Evolutionary conservation across 2,888 invertebrate species (phyloP).

Genomic region (Formica aserva): DNA sequence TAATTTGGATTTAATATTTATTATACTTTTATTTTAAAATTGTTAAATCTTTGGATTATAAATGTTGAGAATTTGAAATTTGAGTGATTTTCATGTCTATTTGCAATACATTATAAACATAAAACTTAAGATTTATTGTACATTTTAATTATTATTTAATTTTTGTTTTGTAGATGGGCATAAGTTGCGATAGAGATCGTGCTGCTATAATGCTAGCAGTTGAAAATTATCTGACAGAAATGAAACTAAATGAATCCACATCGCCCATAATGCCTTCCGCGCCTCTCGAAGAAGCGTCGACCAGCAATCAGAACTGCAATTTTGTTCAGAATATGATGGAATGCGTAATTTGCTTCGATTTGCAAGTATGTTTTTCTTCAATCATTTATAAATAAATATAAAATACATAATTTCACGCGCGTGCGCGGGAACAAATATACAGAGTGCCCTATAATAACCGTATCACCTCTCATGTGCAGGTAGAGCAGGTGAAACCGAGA

Average conservation of each 20-base stretch:
- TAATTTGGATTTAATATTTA: no score
- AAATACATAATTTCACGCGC: background rate
- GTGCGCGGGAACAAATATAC: background rate
- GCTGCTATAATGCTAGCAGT: constrained; percentile 89
- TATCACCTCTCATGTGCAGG: no score
- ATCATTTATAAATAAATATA: background rate
- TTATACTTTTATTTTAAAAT: background rate
- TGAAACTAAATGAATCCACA: constrained; percentile 76
- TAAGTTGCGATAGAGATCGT: constrained; percentile 86
- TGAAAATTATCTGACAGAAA: constrained; percentile 86
- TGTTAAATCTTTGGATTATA: background rate
- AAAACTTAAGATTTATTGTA: constrained; percentile 18
- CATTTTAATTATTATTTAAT: constrained; percentile 1
- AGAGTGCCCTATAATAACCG: no score
- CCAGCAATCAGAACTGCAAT: constrained; percentile 79
- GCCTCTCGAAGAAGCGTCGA: constrained; percentile 79
- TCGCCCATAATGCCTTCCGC: constrained; percentile 78
- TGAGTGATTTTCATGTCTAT: background rate
- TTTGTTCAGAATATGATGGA: constrained; percentile 87
- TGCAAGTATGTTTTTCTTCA: constrained; percentile 87
- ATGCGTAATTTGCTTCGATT: constrained; percentile 95
- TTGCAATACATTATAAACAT: background rate
- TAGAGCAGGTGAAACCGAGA: no score
- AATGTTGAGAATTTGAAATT: background rate
- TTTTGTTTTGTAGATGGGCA: constrained; percentile 79